Base-by-base conservation (phyloP, 2,888 invertebrate genomes). In the Drosophila meridionalis region DNA sequence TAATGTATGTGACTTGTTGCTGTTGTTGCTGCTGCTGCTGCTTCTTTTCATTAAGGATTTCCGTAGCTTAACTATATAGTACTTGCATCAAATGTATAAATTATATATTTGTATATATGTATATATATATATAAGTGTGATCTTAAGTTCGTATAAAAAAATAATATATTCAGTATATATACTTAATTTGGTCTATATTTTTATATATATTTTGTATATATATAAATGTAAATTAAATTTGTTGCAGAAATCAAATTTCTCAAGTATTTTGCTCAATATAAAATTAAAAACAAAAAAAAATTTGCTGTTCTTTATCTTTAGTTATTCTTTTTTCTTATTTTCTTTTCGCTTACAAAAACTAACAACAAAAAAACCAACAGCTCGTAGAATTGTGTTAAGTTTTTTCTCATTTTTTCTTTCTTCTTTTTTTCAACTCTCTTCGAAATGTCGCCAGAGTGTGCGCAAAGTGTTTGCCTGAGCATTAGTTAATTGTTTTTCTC, bases 331-430 rank as follows among this genome's bases (percentile, higher is more conserved):
- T 48, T 52, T 2, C 2, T 9, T 20, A n/a, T 26, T 45, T 42
- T 45, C 40, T 50, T 52, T 50, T 81, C 32, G 60, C 83, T 84
- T 84, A 84, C 83, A 80, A 84, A 84, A 84, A 84, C 83, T 84
- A 84, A 87, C 83, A 84, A 84, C 83, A 84, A 84, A 69, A 78
- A 85, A 83, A 74, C 77, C 74, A 83, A 79, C 82, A 83, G 83
- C 72, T 70, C 78, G 62, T 74, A 73, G 71, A 70, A 73, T 73
- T 69, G 71, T 76, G 70, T 82, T 55, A 61, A 80, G 77, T 73
- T 75, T 73, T 42, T 56, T 56, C 40, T 5, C 14, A 11, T 14
- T 20, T 6, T 28, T 40, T 14, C 14, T 40, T 6, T 40, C 5
- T 38, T 5, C 14, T 12, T 34, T 7, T 3, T 36, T 52, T 52